A percentile compares a stretch with the other conserved stretches of the same genome.
Evolutionary conservation across 2,113 vertebrate genomes (phyloP).

Genomic region (Zosterops hypoxanthus): DNA sequence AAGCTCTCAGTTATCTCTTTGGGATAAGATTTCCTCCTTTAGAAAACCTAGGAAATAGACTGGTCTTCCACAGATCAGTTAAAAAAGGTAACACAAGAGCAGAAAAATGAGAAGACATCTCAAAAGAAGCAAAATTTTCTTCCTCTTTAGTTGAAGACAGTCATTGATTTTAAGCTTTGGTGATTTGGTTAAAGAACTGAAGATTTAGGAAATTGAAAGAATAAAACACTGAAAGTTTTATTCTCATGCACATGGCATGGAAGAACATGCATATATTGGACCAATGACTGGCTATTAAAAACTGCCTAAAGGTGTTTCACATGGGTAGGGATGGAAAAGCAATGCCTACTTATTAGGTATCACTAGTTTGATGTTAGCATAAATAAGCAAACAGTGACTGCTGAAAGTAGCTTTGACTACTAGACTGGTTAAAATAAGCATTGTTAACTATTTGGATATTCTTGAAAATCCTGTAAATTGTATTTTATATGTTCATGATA

Average conservation of each 20-base stretch:
- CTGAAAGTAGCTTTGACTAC: background rate
- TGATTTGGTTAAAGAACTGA: background rate
- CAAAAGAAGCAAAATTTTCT: background rate
- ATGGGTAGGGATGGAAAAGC: background rate
- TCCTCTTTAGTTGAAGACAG: background rate
- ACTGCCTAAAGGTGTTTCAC: background rate
- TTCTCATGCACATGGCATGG: background rate
- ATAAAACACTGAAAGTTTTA: background rate
- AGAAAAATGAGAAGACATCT: background rate
- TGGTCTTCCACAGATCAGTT: background rate
- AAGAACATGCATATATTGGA: background rate
- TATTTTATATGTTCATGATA: background rate
- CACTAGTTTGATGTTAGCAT: background rate
- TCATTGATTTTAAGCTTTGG: background rate
- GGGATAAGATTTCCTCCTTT: background rate
- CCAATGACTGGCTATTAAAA: background rate
- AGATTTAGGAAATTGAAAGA: background rate
- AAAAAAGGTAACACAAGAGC: background rate
- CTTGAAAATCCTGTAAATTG: background rate
- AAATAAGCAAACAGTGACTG: background rate
- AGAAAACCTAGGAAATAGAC: background rate
- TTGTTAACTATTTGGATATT: background rate
- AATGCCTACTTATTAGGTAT: fast-evolving
- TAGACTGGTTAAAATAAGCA: background rate
- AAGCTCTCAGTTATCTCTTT: background rate